phyloP scores from a whole-genome alignment of 2,797 vertebrate species.

The Erithacus rubecula region DNA sequence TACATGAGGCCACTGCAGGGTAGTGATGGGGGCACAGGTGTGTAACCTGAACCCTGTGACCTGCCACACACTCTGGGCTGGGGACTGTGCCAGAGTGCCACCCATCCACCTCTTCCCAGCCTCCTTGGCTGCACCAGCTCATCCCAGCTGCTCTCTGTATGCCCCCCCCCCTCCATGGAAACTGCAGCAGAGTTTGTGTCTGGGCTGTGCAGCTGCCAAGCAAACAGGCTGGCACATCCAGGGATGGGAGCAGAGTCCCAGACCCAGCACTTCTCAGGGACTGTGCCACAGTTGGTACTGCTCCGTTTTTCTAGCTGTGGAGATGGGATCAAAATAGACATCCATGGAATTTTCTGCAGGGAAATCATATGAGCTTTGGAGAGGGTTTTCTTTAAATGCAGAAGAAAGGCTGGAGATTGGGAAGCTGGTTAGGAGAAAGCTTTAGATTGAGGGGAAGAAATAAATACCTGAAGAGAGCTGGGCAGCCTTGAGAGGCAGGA shows the following conservation, averaged over 20 bases:
- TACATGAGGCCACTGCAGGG: fast-evolving
- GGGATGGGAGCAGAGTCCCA: neutral
- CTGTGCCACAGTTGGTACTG: neutral
- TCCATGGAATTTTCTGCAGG: neutral
- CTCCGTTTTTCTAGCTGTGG: neutral
- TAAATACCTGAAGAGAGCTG: neutral
- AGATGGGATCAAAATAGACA: neutral
- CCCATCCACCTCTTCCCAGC: fast-evolving
- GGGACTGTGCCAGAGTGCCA: neutral
- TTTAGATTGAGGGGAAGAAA: neutral
- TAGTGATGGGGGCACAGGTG: fast-evolving
- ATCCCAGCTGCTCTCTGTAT: neutral
- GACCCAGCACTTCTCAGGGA: neutral
- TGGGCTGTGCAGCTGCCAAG: neutral
- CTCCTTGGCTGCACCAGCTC: neutral
- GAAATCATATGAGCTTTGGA: neutral
- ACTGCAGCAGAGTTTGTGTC: fast-evolving
- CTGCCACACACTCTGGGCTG: neutral
- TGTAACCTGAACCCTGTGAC: neutral
- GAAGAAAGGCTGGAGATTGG: neutral
- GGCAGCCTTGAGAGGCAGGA: neutral
- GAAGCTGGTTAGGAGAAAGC: neutral
- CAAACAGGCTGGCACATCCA: neutral
- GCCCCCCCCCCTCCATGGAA: neutral
- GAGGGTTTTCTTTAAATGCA: neutral